Evolutionary conservation across 2,888 invertebrate genomes (phyloP).

Genomic region (Stegophylla sp.): DNA sequence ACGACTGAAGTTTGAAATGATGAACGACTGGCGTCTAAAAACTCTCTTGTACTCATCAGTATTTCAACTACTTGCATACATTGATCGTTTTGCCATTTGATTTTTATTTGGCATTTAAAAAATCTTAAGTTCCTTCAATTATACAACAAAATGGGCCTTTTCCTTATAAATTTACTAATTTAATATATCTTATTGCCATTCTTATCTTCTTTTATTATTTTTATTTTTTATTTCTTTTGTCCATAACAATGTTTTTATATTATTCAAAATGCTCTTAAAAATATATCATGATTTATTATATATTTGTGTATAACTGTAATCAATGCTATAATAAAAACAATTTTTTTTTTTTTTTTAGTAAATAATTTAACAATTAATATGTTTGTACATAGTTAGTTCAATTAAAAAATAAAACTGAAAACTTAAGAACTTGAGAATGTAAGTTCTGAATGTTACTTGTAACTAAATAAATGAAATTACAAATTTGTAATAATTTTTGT

Average conservation of each 20-base stretch:
- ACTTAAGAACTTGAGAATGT: slow-evolving; percentile 41
- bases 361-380: slow-evolving; percentile 55
- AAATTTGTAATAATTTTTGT: slow-evolving; percentile 46
- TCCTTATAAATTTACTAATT: slow-evolving; percentile 47
- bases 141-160: slow-evolving; percentile 55
- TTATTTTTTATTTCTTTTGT: slow-evolving; percentile 42
- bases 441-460: slow-evolving; percentile 52
- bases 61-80: slow-evolving; percentile 57
- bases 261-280: slow-evolving; percentile 40
- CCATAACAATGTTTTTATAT: slow-evolving; percentile 27
- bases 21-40: slow-evolving; percentile 3
- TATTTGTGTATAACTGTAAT: slow-evolving; percentile 49
- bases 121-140: slow-evolving; percentile 54
- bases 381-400: slow-evolving; percentile 58
- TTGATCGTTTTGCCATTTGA: slow-evolving; percentile 55
- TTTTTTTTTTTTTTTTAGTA: slow-evolving; percentile 43
- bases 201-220: slow-evolving; percentile 52
- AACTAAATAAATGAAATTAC: slow-evolving; percentile 46
- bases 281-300: slow-evolving; percentile 47
- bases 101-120: slow-evolving; percentile 55
- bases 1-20: slow-evolving; percentile 21
- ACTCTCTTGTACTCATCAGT: slow-evolving; percentile 54
- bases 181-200: slow-evolving; percentile 46
- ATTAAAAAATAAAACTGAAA: slow-evolving; percentile 34
- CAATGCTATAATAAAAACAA: slow-evolving; percentile 8